Base-by-base conservation (phyloP, 2,113 vertebrate genomes). In the Cyprinodon tularosa region DNA sequence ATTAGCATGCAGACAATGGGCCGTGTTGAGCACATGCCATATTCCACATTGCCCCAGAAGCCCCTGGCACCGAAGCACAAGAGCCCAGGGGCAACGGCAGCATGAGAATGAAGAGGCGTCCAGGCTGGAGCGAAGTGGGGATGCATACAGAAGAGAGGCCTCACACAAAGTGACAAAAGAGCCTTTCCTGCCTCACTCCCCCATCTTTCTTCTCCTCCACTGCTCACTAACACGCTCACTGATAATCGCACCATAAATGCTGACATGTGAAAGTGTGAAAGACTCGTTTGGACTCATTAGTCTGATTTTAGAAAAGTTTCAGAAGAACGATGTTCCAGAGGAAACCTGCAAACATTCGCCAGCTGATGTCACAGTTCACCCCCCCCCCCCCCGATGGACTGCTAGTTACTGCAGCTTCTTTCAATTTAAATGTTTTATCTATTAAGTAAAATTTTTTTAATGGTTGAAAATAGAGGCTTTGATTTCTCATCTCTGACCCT, bases 71-170 rank as follows among this genome's bases (percentile, higher is more conserved):
- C 84, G 81, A 37, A 84, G 90, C 87, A 84, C 80, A 87, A 82
- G 90, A 90, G 90, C 90, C 91, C 90, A 88, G 91, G 90, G 91
- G 90, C 89, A 91, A 90, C 86, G 90, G 89, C 89, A 90, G 92
- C 89, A 88, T 91, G 85, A 92, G 94, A 94, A 93, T 93, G 91
- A 89, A 86, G 86, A 80, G 82, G 64, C 36, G 86, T 86, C 84
- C 91, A 76, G 87, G 82, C 90, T 88, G 50, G 78, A 72, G 88
- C 82, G 84, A 86, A 85, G 84, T 83, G 81, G 92, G 91, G 81
- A 77, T 92, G 94, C 91, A 95, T 94, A 94, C 94, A 93, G 93
- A 95, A 75, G 71, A 94, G 92, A 92, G 89, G 87, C 87, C 93
- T 92, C 90, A 90, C 88, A 93, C 89, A 91, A 88, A 91, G 85